Base-by-base conservation (phyloP, 2,113 vertebrate species). In the Podarcis cretensis region DNA sequence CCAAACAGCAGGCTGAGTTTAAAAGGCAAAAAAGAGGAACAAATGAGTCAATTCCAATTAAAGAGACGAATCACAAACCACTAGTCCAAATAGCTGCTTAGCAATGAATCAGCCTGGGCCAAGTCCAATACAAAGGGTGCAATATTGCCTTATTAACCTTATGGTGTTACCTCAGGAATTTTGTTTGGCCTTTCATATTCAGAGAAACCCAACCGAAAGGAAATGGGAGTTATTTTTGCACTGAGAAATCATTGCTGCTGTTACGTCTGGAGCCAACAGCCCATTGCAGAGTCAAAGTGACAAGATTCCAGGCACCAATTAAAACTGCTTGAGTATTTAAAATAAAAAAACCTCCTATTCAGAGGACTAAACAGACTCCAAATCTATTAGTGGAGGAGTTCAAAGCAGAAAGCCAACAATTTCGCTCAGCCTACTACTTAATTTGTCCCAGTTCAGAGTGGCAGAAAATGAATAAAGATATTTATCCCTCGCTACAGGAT, bases 401-500 rank as follows among this genome's bases (percentile, higher is more conserved):
- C 82, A 84, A 86, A 93, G 87, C 89, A 91, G 82, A 90, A 94
- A 94, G 84, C 90, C 87, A 79, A 87, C 91, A 59, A 96, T 96
- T 95, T 95, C 90, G 75, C 84, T 88, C 59, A 78, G 0, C 89
- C 90, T 91, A 90, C 93, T 83, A 90, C 90, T 89, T 91, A 88
- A 92, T 95, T 94, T 92, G 89, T 88, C 91, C 94, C 75, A 20
- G 54, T 89, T 86, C 82, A 69, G 92, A 93, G 92, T 69, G 95
- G 92, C 93, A 93, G 94, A 48, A 89, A 90, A 94, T 92, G 92
- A 95, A 94, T 93, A 32, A 92, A 92, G 94, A 94, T 93, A 95
- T 92, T 96, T 95, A 91, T 95, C 94, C 95, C 94, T 94, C 95
- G 43, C 92, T 30, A 87, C 94, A 91, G 95, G 95, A 90, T 95